phyloP scores from a whole-genome alignment of 1,140 invertebrate species.

The Lepidotrigona ventralis region DNA sequence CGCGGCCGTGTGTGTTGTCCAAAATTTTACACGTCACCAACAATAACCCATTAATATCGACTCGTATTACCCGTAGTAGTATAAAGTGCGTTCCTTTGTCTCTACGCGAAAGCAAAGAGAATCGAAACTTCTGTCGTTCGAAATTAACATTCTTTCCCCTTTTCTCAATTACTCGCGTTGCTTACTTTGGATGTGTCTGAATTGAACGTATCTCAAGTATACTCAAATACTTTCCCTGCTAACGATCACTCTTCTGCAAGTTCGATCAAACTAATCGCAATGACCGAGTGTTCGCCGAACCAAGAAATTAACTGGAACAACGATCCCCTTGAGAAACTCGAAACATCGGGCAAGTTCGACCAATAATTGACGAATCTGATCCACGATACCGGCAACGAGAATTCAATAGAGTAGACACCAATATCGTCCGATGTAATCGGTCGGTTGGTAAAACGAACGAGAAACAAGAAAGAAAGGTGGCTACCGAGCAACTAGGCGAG shows the following conservation, averaged over 20 bases:
- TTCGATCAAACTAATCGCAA: conserved; percentile 6
- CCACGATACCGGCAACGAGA: conserved; percentile 46
- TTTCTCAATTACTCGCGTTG: background rate
- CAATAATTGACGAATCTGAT: conserved; percentile 54
- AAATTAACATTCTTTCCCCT: background rate
- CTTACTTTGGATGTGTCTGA: background rate
- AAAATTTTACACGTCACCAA: conserved; percentile 18
- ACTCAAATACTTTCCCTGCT: background rate
- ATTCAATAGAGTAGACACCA: conserved; percentile 29
- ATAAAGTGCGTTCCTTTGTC: too few species aligned
- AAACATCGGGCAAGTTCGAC: conserved; percentile 51
- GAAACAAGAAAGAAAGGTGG: background rate
- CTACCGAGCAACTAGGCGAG: conserved; percentile 13
- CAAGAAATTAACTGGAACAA: conserved; percentile 37
- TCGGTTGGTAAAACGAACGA: too few species aligned
- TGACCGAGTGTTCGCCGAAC: conserved; percentile 25
- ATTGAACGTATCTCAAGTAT: background rate
- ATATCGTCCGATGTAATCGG: conserved; percentile 47
- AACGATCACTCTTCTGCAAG: background rate
- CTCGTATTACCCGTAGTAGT: background rate
- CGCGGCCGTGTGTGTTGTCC: background rate
- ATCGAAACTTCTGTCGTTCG: background rate
- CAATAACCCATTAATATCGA: conserved; percentile 22
- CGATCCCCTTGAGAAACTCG: conserved; percentile 6
- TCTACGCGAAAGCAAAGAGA: too few species aligned